Evolutionary conservation across 2,888 invertebrate species (phyloP).

Genomic region (Cephonodes hylas): DNA sequence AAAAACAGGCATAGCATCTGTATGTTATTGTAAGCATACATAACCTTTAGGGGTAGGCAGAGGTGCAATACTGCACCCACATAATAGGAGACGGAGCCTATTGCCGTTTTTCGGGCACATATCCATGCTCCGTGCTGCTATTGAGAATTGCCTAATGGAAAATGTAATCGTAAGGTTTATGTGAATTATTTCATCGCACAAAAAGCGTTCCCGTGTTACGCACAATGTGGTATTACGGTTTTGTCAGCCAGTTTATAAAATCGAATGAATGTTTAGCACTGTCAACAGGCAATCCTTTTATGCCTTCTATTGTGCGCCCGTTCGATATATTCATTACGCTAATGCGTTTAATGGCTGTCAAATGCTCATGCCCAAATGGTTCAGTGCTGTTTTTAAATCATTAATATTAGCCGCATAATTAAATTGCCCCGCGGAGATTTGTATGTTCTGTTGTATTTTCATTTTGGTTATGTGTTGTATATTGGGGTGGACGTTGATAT

Average conservation of each 20-base stretch:
- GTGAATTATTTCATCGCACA: conserved; percentile 41
- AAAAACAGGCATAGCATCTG: neutral
- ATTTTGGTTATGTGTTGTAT: too few relatives aligned
- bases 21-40: conserved; percentile 26
- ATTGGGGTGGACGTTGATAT: too few relatives aligned
- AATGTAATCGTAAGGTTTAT: conserved; percentile 21
- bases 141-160: too few relatives aligned
- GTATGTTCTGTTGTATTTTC: too few relatives aligned
- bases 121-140: too few relatives aligned
- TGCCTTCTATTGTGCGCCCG: neutral
- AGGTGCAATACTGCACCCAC: too few relatives aligned
- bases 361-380: neutral
- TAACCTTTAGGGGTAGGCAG: too few relatives aligned
- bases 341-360: neutral
- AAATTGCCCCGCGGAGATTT: too few relatives aligned
- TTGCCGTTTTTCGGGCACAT: too few relatives aligned
- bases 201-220: conserved; percentile 49
- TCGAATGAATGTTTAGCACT: neutral
- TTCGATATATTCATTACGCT: neutral
- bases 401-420: too few relatives aligned
- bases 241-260: neutral
- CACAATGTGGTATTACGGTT: conserved; percentile 16
- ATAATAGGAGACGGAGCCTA: too few relatives aligned
- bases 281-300: neutral
- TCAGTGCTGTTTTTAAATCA: neutral